Evolutionary conservation across 2,888 invertebrate genomes (phyloP).

Genomic region (Spatulosminthurus flaviceps): DNA sequence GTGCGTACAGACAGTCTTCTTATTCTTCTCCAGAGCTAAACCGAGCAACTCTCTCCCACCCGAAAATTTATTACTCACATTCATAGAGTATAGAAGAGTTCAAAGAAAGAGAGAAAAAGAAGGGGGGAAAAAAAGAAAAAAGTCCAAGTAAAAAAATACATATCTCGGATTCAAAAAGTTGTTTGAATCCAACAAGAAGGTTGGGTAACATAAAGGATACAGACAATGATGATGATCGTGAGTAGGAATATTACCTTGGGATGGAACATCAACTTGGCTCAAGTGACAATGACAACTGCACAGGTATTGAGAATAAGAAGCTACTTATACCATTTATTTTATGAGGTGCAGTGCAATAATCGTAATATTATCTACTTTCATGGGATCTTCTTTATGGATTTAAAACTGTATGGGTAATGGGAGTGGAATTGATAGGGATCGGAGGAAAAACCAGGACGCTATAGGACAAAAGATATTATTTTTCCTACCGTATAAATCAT

Average conservation of each 20-base stretch:
- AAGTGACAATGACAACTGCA: no score
- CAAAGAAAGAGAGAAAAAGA: background rate
- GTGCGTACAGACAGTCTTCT: background rate
- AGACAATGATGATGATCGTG: no score
- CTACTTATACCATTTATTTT: no score
- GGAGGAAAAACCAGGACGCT: background rate
- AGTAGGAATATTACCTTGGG: no score
- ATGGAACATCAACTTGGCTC: no score
- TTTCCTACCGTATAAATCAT: background rate
- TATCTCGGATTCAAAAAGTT: background rate
- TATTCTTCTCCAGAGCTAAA: background rate
- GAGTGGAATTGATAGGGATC: background rate
- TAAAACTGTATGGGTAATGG: background rate
- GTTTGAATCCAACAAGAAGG: background rate
- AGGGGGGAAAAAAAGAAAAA: background rate
- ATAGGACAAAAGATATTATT: background rate
- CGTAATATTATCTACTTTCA: no score
- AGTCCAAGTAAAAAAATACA: background rate
- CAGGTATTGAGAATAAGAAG: no score
- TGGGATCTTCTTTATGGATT: background rate
- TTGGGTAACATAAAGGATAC: background rate
- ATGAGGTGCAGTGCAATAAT: no score
- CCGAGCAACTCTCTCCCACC: background rate
- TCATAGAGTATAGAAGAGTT: background rate
- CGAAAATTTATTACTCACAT: conserved; percentile 6